Evolutionary conservation across 2,888 invertebrate species (phyloP).

Genomic region (Brachypalpus laphriformis): DNA sequence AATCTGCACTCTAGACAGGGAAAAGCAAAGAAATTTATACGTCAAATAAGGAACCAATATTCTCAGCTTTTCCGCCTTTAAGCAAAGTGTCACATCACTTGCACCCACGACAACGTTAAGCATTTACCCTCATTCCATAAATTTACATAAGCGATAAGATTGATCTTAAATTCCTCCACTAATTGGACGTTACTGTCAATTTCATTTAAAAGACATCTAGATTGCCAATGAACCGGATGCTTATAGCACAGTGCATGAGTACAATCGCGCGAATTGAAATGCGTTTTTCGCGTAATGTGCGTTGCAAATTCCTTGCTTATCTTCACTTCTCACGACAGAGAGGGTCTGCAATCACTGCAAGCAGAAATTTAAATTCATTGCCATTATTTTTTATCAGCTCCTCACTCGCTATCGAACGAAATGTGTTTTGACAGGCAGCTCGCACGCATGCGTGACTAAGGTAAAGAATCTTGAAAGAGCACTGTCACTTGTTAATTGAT

Average conservation of each 20-base stretch:
- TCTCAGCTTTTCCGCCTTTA: too few relatives aligned
- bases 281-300: not conserved
- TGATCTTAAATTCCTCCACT: slow-evolving; percentile 12
- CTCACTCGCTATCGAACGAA: not conserved
- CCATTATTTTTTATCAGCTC: not conserved
- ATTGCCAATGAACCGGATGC: not conserved
- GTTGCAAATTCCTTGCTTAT: slow-evolving; percentile 10
- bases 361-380: not conserved
- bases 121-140: not conserved
- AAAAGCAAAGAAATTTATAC: too few relatives aligned
- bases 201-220: not conserved
- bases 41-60: too few relatives aligned
- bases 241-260: not conserved
- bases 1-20: too few relatives aligned
- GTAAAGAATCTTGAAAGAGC: not conserved
- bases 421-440: not conserved
- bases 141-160: slow-evolving; percentile 1
- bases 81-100: too few relatives aligned
- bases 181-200: slow-evolving; percentile 23
- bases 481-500: slow-evolving; percentile 14
- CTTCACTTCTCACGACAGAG: not conserved
- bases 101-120: not conserved
- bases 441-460: not conserved
- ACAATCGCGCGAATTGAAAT: not conserved
- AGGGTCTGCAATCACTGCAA: not conserved